Percentiles rank a stretch among this genome's conserved stretches.
These are phyloP conservation scores for Daubentonia madagascariensis DNA, from an alignment of 2,113 vertebrate genomes.

Conservation along the genomic window DNA sequence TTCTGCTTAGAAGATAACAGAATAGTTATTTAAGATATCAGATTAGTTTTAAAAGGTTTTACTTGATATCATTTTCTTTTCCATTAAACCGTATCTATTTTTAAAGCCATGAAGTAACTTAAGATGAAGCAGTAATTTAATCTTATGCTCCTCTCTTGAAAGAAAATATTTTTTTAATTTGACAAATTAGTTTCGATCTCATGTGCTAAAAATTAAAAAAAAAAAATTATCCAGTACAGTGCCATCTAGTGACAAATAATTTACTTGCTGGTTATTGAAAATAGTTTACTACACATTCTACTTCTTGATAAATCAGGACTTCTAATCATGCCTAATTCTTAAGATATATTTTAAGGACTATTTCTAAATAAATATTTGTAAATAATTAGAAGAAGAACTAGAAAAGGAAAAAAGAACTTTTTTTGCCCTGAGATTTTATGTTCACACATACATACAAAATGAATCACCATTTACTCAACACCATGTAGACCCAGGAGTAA, in stretches of 20 bases:
- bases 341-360: not conserved
- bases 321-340: not conserved
- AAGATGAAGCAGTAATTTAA: slow-evolving; percentile 17
- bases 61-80: slow-evolving; percentile 42
- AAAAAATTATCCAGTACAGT: not conserved
- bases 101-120: slow-evolving; percentile 26
- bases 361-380: slow-evolving; percentile 27
- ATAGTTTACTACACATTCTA: not conserved
- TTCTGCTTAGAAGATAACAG: not conserved
- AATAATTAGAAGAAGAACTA: not conserved
- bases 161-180: slow-evolving; percentile 37
- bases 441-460: not conserved
- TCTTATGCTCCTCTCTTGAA: not conserved
- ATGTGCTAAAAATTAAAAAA: not conserved
- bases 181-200: not conserved
- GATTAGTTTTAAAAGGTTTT: not conserved
- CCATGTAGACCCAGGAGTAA: not conserved
- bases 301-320: not conserved
- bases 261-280: slow-evolving; percentile 16
- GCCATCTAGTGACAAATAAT: slow-evolving; percentile 39
- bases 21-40: slow-evolving; percentile 3
- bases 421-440: not conserved
- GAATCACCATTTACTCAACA: not conserved
- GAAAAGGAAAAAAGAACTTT: not conserved
- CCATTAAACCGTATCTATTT: not conserved